phyloP scores from a whole-genome alignment of 1,140 invertebrate genomes.

The Dinothrombium tinctorium region DNA sequence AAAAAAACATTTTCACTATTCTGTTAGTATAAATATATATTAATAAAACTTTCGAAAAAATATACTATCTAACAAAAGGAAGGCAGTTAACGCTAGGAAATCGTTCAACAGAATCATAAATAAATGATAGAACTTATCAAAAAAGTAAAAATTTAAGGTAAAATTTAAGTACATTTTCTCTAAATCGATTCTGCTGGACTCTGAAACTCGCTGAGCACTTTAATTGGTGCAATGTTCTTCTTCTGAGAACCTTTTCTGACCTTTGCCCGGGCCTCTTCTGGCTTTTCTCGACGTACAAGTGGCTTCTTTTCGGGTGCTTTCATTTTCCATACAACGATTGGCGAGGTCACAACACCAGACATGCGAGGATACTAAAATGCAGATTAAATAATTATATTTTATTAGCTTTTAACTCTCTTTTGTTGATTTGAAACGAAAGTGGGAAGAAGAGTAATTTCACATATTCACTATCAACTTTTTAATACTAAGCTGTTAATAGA shows the following conservation, averaged over 20 bases:
- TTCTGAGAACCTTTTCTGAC: slow-evolving; percentile 80
- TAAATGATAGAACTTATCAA: no score
- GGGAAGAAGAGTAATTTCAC: no score
- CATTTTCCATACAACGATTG: slow-evolving; percentile 98
- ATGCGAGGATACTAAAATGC: not conserved
- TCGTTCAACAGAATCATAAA: no score
- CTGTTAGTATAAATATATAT: no score
- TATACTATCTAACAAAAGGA: no score
- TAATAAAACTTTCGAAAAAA: no score
- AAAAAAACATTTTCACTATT: no score
- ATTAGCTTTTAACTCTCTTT: not conserved
- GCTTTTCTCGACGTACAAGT: slow-evolving; percentile 72
- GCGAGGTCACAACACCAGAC: slow-evolving; percentile 28
- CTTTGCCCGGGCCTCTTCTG: slow-evolving; percentile 78
- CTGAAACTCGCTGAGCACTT: slow-evolving; percentile 81
- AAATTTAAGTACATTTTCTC: no score
- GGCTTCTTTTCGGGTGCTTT: slow-evolving; percentile 98
- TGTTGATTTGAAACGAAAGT: not conserved
- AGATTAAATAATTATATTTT: not conserved
- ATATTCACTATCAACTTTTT: no score
- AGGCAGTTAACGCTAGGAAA: no score
- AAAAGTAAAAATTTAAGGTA: no score
- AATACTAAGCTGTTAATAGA: no score
- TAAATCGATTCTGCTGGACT: slow-evolving; percentile 29
- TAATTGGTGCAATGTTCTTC: slow-evolving; percentile 72